A percentile compares a stretch with the other conserved stretches of the same genome.
These are phyloP conservation scores for Malacoctenus gilli DNA, from an alignment of 2,797 vertebrate genomes.

Conservation along the genomic window DNA sequence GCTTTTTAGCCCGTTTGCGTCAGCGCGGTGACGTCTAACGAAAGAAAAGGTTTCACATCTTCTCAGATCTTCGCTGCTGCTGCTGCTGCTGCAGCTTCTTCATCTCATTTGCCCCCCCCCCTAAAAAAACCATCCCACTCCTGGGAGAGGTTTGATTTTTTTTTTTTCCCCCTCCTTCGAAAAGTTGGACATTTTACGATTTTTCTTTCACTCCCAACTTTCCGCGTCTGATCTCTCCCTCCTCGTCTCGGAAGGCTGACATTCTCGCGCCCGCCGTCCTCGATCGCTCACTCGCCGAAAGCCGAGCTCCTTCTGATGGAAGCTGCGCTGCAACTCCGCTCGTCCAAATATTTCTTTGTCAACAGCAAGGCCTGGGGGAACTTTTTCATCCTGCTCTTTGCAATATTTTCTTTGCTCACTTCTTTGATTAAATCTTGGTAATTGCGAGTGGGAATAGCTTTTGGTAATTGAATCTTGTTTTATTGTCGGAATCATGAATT, in stretches of 20 bases:
- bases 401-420: neutral
- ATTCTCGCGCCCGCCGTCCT: constrained; percentile 15
- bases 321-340: neutral
- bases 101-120: neutral
- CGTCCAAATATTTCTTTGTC: neutral
- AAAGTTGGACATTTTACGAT: constrained; percentile 6
- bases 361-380: neutral
- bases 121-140: no score
- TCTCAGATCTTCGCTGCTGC: neutral
- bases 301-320: neutral
- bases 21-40: constrained; percentile 10
- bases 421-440: constrained; percentile 1
- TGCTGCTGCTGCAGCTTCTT: constrained; percentile 8
- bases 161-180: no score
- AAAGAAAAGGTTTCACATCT: constrained; percentile 6
- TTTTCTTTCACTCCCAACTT: constrained; percentile 1
- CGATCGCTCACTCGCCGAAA: neutral
- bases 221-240: constrained; percentile 4
- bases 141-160: constrained; percentile 10
- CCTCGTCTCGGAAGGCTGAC: constrained; percentile 5
- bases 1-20: neutral
- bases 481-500: neutral
- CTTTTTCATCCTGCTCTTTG: constrained; percentile 9
- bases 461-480: constrained; percentile 2
- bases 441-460: neutral